Evolutionary conservation across 2,888 invertebrate genomes (phyloP), one percentile per base, ranked within the genome.

Genomic region (Limnephilus marmoratus): DNA sequence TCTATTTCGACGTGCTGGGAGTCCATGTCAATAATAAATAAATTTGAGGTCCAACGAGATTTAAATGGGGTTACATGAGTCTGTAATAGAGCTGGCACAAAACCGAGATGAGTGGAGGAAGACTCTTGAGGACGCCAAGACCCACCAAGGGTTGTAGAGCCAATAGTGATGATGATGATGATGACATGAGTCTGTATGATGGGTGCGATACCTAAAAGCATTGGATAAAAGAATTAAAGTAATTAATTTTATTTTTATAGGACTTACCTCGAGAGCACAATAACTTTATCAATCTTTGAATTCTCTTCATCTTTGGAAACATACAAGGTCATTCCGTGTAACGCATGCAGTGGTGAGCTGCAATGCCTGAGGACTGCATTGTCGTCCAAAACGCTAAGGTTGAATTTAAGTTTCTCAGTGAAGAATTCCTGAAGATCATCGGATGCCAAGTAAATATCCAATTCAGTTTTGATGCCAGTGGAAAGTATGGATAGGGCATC

Each of bases 241-340:
- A 49, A 49, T 49, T 49, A 11, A 49, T 13, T 49, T 15, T 15
- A 49, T 9, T 68, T 68, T n/a, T 4, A 7, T 68, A 68, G 24
- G 49, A 90, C 49, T 81, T 85, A 91, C 90, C 85, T 91, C 15
- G 88, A 85, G 68, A 90, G 88, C 13, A 92, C n/a, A 12, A 85
- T 41, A 37, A 93, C 45, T 82, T 91, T 85, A 81, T 90, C 41
- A 49, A 81, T 49, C 29, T 89, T 88, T 31, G 29, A 41, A 24
- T 15, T 49, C 45, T 88, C 37, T 13, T 18, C 45, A 34, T 31
- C 85, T 85, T 85, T 34, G 15, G 81, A 24, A 34, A 91, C n/a
- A 45, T 85, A 88, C 31, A 93, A n/a, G 15, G 90, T 82, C 24
- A 86, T 45, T n/a, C 93, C 93, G 45, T 93, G 92, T 13, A 93